Base-by-base conservation (phyloP, 2,888 invertebrate species). In the Rhagonycha fulva region DNA sequence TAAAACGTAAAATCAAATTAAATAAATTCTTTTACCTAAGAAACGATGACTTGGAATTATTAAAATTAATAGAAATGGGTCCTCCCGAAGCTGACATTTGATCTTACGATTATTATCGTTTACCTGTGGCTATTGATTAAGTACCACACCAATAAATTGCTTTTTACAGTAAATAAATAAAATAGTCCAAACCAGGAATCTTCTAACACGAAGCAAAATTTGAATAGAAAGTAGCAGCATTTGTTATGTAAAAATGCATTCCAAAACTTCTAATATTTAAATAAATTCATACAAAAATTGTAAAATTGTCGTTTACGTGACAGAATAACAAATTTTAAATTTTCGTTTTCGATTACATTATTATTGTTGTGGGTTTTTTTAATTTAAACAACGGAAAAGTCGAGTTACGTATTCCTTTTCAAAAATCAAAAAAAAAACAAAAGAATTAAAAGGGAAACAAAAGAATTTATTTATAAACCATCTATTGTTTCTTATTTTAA, bases 401-500 rank as follows among this genome's bases (percentile, higher is more conserved):
- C 32, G 32, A 32, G 12, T n/a, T n/a, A 2, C 32, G n/a, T 32
- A 32, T 32, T 32, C 5, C 32, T 32, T 32, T 32, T 32, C n/a
- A n/a, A 47, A 47, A 47, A 47, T 47, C n/a, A 2, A 68, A 32
- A 28, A 60, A 63, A 68, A 74, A 14, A 76, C 68, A 69, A 73
- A 24, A 67, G 30, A 61, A 72, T 24, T 60, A 66, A 70, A 62
- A 14, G 12, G 7, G 14, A 70, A 67, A 68, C 26, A 73, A 76
- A 75, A 73, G 70, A 76, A 77, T 32, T 26, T 66, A 75, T 75
- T 30, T 75, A 74, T 76, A 76, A 81, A 80, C 78, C 76, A 77
- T 78, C 82, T 78, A 83, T 83, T 83, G 83, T 83, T 66, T 83
- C 82, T 82, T 83, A 81, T 82, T 84, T 86, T 85, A 86, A 86